phyloP scores from a whole-genome alignment of 2,888 invertebrate species.

The Sarcophaga subvicina region DNA sequence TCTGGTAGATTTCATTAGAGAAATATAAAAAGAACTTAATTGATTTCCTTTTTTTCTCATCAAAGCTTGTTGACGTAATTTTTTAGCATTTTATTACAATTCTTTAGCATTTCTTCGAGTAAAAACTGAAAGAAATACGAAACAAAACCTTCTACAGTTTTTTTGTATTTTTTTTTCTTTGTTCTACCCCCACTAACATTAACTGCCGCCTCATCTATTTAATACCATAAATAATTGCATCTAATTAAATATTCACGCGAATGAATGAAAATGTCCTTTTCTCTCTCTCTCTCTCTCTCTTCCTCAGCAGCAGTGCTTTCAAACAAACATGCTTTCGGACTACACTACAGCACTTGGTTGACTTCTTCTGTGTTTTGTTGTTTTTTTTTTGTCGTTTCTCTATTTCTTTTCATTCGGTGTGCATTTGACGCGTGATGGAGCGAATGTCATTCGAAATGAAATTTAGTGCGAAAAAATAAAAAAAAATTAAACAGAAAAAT shows the following conservation, averaged over 20 bases:
- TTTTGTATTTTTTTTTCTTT: slow-evolving; percentile 19
- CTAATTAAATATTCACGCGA: slow-evolving; percentile 80
- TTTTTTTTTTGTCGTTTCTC: slow-evolving; percentile 34
- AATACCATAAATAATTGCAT: slow-evolving; percentile 81
- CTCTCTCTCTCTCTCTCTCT: slow-evolving; percentile 40
- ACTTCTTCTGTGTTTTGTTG: slow-evolving; percentile 38
- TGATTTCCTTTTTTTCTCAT: slow-evolving; percentile 68
- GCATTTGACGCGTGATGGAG: slow-evolving; percentile 81
- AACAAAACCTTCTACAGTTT: slow-evolving; percentile 54
- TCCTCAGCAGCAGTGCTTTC: not conserved
- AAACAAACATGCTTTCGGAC: slow-evolving; percentile 61
- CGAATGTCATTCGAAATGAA: slow-evolving; percentile 81
- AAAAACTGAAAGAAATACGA: slow-evolving; percentile 31
- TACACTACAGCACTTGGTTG: slow-evolving; percentile 61
- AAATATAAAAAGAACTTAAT: slow-evolving; percentile 64
- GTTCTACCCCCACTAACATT: slow-evolving; percentile 74
- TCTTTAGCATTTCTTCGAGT: slow-evolving; percentile 59
- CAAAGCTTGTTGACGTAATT: slow-evolving; percentile 66
- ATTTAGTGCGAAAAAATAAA: slow-evolving; percentile 75
- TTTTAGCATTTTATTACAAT: slow-evolving; percentile 64
- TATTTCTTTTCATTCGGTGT: slow-evolving; percentile 72
- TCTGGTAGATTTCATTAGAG: slow-evolving; percentile 53
- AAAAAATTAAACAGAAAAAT: slow-evolving; percentile 64
- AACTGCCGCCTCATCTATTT: slow-evolving; percentile 81
- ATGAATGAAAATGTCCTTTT: slow-evolving; percentile 80